Base-by-base conservation (phyloP, 2,113 vertebrate species). In the Scatophagus argus region DNA sequence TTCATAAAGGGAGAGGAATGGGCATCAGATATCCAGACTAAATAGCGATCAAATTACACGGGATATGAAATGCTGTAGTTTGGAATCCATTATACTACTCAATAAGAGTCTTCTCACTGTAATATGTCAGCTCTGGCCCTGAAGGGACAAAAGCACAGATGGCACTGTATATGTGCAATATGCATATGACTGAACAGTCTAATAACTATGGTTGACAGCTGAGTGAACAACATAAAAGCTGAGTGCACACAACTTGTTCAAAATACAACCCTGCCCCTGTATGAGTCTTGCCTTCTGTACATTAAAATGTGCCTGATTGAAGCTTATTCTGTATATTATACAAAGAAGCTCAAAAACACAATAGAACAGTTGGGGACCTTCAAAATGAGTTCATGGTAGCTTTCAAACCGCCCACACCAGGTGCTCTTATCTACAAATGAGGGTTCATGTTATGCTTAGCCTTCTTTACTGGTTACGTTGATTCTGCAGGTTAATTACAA, bases 101-200 rank as follows among this genome's bases (percentile, higher is more conserved):
- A 91, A 91, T 89, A 90, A 86, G 90, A 87, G 71, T 90, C 89
- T 90, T 86, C 66, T 38, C 91, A 77, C 89, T 91, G 87, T 91
- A 88, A 91, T 92, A 88, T 92, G 92, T 92, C 91, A 90, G 87
- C 79, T 56, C 72, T 80, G 91, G 88, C 88, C 92, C 90, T 86
- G 84, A 83, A 92, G 91, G 89, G 82, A 93, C 90, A 88, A 91
- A 90, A 87, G 87, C 90, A 88, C 90, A 93, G 92, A 93, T 93
- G 91, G 91, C 87, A 83, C 87, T 85, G 83, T 90, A 90, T 90
- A 88, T 91, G 83, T 89, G 90, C 90, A 91, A 89, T 91, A 91
- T 90, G 88, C 89, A 92, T 91, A 87, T 90, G 89, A 91, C 84
- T 92, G 90, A 92, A 79, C 86, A 89, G 74, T 88, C 89, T 89